Evolutionary conservation across 2,797 vertebrate species (phyloP), one percentile per base, ranked within the genome.

Genomic region (Fistularia commersonii): DNA sequence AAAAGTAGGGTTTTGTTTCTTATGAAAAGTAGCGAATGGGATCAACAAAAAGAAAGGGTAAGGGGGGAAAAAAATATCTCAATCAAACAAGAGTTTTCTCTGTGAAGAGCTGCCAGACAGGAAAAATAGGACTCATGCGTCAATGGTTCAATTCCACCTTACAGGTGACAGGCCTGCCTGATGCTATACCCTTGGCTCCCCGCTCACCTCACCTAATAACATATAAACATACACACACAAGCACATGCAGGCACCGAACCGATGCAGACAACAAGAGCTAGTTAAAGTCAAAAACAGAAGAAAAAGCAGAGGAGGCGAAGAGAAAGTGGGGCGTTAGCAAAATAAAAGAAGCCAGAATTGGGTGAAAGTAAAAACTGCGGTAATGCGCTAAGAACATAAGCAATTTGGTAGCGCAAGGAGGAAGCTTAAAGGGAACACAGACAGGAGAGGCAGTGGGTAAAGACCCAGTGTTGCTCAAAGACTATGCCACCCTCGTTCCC

Each of bases 381-480:
- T 78, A 69, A 81, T 79, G 74, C 54, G 46, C 71, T 37, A 58
- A 76, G 75, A 77, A 61, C 51, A 67, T 64, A 64, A 86, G 86
- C 89, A 89, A 90, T 91, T 89, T 90, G 87, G 81, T 72, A 77
- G 60, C 73, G 52, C 56, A 63, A 85, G 79, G 58, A 61, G 60
- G 71, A 66, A 83, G 77, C 70, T 86, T 85, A 85, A 88, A 89
- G 87, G 74, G 69, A 86, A 87, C 85, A 82, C 66, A 58, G 77
- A 73, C 70, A 56, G 57, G 70, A 89, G 85, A 85, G 68, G 80
- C 69, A 52, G 54, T 72, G 81, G 84, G 85, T 85, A 89, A 90
- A 90, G 87, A 88, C 85, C 89, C 75, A 56, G 58, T 57, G 65
- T 79, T 61, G 79, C 88, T 89, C 89, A 91, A 90, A 90, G 81